A percentile compares a stretch with the other conserved stretches of the same genome.
phyloP scores from a whole-genome alignment of 1,140 invertebrate genomes.

The Chymomyza costata region DNA sequence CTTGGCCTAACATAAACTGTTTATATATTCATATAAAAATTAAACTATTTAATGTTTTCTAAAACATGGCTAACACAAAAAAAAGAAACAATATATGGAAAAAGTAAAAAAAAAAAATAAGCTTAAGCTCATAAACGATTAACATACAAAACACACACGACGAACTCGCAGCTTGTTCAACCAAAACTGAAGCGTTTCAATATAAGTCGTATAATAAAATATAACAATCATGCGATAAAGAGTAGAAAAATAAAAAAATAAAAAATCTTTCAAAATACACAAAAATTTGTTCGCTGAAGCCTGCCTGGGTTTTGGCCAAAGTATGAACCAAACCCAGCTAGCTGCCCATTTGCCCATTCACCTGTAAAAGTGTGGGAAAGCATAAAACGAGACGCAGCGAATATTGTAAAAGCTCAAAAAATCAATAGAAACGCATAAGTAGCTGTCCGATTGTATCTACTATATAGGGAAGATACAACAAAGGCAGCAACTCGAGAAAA shows the following conservation, averaged over 20 bases:
- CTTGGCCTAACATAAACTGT: constrained; percentile 71
- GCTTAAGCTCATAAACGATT: constrained; percentile 66
- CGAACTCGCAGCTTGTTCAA: constrained; percentile 25
- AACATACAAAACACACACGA: constrained; percentile 70
- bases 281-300: constrained; percentile 12
- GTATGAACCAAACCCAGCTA: constrained; percentile 4
- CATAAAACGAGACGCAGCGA: constrained; percentile 38
- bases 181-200: constrained; percentile 63
- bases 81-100: background rate
- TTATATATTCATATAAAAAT: constrained; percentile 71
- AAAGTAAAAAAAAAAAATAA: constrained; percentile 37
- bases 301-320: too few relatives aligned
- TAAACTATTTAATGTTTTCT: constrained; percentile 57
- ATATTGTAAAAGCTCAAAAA: constrained; percentile 30
- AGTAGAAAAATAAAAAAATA: too few relatives aligned
- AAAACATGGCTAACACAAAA: constrained; percentile 4
- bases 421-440: constrained; percentile 29
- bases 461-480: background rate
- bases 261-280: constrained; percentile 65
- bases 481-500: constrained; percentile 47
- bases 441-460: background rate
- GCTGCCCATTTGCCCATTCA: constrained; percentile 50
- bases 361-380: constrained; percentile 74
- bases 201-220: constrained; percentile 66
- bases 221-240: constrained; percentile 71